A percentile compares a stretch with the other conserved stretches of the same genome.
Conservation (phyloP, 2,888 invertebrate species). For the Meteorus colon region DNA sequence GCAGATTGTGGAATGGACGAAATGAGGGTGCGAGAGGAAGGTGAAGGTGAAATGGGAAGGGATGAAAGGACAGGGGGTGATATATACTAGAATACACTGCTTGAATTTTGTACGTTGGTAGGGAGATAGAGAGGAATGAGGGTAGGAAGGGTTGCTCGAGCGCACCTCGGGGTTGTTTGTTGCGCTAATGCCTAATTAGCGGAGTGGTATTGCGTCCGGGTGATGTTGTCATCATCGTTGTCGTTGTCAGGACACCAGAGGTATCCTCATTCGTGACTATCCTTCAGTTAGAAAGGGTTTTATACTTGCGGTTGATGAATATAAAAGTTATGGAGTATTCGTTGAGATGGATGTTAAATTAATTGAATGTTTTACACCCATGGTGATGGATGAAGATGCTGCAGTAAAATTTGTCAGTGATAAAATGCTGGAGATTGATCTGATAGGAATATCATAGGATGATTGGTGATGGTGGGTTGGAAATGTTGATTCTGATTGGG, state of each 20-base stretch:
- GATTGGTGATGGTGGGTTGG: too few relatives aligned
- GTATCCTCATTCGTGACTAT: not conserved
- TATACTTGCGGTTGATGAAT: not conserved
- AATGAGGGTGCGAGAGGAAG: constrained; percentile 39
- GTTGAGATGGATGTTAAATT: not conserved
- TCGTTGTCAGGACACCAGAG: constrained; percentile 28
- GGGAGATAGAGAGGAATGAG: not conserved
- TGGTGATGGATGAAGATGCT: too few relatives aligned
- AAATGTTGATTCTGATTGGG: too few relatives aligned
- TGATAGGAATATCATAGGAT: too few relatives aligned
- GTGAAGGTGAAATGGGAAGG: constrained; percentile 35
- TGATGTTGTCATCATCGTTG: constrained; percentile 51
- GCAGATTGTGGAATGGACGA: constrained; percentile 42
- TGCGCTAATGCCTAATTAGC: constrained; percentile 72
- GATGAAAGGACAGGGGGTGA: constrained; percentile 28
- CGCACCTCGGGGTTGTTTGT: constrained; percentile 68
- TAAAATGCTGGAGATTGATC: too few relatives aligned
- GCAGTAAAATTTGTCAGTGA: too few relatives aligned
- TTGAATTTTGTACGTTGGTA: constrained; percentile 24
- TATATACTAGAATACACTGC: constrained; percentile 51
- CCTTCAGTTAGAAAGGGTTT: not conserved
- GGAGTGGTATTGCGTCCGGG: constrained; percentile 67
- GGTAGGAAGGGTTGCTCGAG: constrained; percentile 1
- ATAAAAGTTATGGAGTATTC: not conserved
- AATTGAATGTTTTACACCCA: not conserved